A percentile compares a stretch with the other conserved stretches of the same genome.
phyloP scores from a whole-genome alignment of 2,888 invertebrate species.

The Trilocha varians region DNA sequence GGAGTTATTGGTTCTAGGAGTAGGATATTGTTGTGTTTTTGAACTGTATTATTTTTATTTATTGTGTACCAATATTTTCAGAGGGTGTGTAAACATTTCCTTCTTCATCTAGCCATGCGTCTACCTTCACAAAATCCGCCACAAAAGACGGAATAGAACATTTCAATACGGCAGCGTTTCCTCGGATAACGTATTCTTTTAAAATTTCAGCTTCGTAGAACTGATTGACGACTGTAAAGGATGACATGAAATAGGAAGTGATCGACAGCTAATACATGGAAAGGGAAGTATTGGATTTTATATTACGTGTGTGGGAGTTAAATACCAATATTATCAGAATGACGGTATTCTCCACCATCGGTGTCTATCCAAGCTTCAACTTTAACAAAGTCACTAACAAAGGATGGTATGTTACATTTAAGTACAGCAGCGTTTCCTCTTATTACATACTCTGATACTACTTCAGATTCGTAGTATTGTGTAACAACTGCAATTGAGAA shows the following conservation, averaged over 20 bases:
- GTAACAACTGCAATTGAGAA: slow-evolving; percentile 80
- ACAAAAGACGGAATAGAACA: slow-evolving; percentile 94
- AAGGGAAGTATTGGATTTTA: slow-evolving; percentile 7
- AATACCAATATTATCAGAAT: slow-evolving; percentile 82
- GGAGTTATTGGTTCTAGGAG: slow-evolving; percentile 36
- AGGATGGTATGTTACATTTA: slow-evolving; percentile 92
- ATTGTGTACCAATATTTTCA: slow-evolving; percentile 79
- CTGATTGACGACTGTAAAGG: slow-evolving; percentile 80
- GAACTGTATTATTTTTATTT: slow-evolving; percentile 30
- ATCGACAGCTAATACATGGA: slow-evolving; percentile 11
- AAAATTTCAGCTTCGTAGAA: slow-evolving; percentile 92
- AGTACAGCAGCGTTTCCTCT: slow-evolving; percentile 89
- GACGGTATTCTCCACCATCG: slow-evolving; percentile 79
- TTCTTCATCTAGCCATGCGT: slow-evolving; percentile 82
- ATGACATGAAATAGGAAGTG: slow-evolving; percentile 10
- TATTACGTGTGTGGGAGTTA: slow-evolving; percentile 14
- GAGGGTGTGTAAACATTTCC: slow-evolving; percentile 79
- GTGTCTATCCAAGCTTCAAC: slow-evolving; percentile 87
- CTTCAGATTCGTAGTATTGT: slow-evolving; percentile 91
- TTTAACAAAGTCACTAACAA: slow-evolving; percentile 91
- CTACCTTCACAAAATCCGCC: slow-evolving; percentile 92
- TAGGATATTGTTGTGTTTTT: slow-evolving; percentile 34
- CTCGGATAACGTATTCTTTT: slow-evolving; percentile 91
- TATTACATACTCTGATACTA: slow-evolving; percentile 91
- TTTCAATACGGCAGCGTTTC: slow-evolving; percentile 89